Evolutionary conservation across 1,140 invertebrate species (phyloP), one percentile per base, ranked within the genome.

Genomic region (Ooceraea biroi): DNA sequence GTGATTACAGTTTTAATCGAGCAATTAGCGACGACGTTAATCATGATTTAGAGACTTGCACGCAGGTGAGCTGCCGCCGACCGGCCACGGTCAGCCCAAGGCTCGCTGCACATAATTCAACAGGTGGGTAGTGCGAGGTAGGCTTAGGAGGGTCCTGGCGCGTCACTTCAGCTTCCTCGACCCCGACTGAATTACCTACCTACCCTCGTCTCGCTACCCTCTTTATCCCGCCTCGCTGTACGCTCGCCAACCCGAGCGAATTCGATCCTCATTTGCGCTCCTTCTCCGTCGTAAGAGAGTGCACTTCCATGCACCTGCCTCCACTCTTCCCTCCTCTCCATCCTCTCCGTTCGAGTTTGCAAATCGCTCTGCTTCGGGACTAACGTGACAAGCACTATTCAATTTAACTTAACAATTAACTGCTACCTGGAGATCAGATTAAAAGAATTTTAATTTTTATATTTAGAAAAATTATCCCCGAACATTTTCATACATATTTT

Each of bases 51-150:
- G 73, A 82, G 46, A 73, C 27, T 84, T 36, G 66, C 80, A 83
- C 66, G 58, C 77, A 88, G 87, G 87, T 88, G 74, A 88, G 65
- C 77, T 76, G 41, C 83, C 63, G 14, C 44, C 22, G 17, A 4
- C 63, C 36, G 25, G 30, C 50, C 27, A 46, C 71, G 86, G 74
- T 86, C 77, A 82, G 71, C 71, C 48, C 69, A 73, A 76, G 69
- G 72, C 52, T 73, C 66, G 60, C 36, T 84, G 66, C 84, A 82
- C 78, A 82, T 89, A 89, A 90, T 88, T 90, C 90, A 91, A 91
- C 90, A 91, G 88, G 90, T 91, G 90, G 90, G 85, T 90, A 85
- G 74, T 73, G 50, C 48, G 80, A 90, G 85, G 76, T 85, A 88
- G 87, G 77, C 88, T 89, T 89, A 87, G 78, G 82, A 80, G 48